phyloP scores from a whole-genome alignment of 2,888 invertebrate species.

The Xylota sylvarum region DNA sequence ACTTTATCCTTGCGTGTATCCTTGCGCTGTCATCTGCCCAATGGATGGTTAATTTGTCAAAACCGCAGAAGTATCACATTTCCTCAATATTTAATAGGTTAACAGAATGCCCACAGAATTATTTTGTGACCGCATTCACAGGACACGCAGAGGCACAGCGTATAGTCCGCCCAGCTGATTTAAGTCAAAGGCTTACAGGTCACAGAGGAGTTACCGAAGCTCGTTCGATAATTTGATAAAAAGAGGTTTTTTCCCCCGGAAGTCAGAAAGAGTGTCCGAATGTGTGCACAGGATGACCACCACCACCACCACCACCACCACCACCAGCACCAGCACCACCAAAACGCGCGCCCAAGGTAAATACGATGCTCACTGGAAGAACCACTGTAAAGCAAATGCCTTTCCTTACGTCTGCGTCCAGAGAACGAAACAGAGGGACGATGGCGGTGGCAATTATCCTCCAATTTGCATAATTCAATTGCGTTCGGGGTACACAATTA shows the following conservation, averaged over 20 bases:
- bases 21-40: constrained; percentile 42
- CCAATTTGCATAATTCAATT: constrained; percentile 77
- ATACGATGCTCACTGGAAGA: constrained; percentile 58
- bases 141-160: constrained; percentile 53
- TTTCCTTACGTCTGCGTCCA: constrained; percentile 62
- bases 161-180: constrained; percentile 12
- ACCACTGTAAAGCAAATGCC: constrained; percentile 41
- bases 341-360: constrained; percentile 55
- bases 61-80: constrained; percentile 63
- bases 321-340: constrained; percentile 8
- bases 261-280: constrained; percentile 36
- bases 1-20: constrained; percentile 24
- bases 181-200: constrained; percentile 26
- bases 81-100: constrained; percentile 49
- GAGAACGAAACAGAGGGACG: constrained; percentile 10
- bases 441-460: constrained; percentile 67
- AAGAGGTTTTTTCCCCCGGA: constrained; percentile 55
- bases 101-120: constrained; percentile 35
- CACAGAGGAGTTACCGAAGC: constrained; percentile 42
- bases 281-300: constrained; percentile 54
- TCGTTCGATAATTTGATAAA: constrained; percentile 65
- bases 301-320: constrained; percentile 40
- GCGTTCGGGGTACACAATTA: constrained; percentile 74
- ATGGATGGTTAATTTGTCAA: constrained; percentile 67
- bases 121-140: constrained; percentile 41